These are phyloP conservation scores for Hypomesus transpacificus DNA, from an alignment of 2,113 vertebrate genomes.

Conservation along the genomic window DNA sequence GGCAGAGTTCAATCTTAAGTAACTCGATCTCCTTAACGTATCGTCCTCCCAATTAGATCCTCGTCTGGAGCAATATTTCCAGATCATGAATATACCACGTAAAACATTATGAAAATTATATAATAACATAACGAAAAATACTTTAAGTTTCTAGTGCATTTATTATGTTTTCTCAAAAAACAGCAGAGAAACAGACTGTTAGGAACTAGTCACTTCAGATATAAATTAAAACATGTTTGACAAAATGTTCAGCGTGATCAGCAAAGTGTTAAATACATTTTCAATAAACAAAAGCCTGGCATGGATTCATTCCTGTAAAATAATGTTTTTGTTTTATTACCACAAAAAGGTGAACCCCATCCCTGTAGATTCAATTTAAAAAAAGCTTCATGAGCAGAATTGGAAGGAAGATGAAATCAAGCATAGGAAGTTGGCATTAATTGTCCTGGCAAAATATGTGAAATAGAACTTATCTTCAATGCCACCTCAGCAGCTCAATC, in stretches of 20 bases:
- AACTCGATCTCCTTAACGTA: too few relatives aligned
- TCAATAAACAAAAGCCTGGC: slow-evolving; percentile 25
- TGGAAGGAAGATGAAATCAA: slow-evolving; percentile 14
- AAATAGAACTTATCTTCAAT: slow-evolving; percentile 13
- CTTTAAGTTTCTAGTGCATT: slow-evolving; percentile 56
- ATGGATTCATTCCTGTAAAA: slow-evolving; percentile 40
- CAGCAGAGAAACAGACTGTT: slow-evolving; percentile 53
- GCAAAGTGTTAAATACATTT: slow-evolving; percentile 40
- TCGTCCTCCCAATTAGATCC: too few relatives aligned
- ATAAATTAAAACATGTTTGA: slow-evolving; percentile 53
- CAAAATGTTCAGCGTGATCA: neutral
- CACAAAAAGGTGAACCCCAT: slow-evolving; percentile 30
- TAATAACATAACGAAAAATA: neutral
- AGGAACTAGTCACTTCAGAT: slow-evolving; percentile 45
- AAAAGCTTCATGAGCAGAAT: slow-evolving; percentile 42
- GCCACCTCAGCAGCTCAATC: slow-evolving; percentile 11
- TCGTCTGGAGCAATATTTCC: neutral
- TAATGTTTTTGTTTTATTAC: slow-evolving; percentile 18
- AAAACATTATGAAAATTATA: neutral
- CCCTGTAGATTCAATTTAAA: slow-evolving; percentile 26
- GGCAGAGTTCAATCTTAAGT: too few relatives aligned
- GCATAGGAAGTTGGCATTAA: neutral
- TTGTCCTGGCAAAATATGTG: slow-evolving; percentile 20
- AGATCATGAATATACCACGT: neutral
- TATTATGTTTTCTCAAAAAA: slow-evolving; percentile 59